phyloP scores from a whole-genome alignment of 2,888 invertebrate species.

The Drosophila kambysellisi region DNA sequence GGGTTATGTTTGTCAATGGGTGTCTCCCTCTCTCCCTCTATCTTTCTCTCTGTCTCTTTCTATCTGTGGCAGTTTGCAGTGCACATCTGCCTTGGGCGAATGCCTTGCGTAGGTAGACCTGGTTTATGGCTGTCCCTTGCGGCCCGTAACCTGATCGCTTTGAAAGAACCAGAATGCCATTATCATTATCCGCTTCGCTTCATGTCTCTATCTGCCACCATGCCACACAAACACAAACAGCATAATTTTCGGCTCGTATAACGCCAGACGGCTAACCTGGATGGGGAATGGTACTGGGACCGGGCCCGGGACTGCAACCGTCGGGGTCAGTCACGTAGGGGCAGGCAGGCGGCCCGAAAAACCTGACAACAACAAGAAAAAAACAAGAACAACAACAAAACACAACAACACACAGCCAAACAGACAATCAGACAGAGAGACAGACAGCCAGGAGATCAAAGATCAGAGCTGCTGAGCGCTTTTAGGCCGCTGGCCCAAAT shows the following conservation, averaged over 20 bases:
- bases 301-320: neutral
- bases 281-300: slow-evolving; percentile 1
- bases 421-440: slow-evolving; percentile 25
- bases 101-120: slow-evolving; percentile 64
- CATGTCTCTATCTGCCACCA: slow-evolving; percentile 75
- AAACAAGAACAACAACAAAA: neutral
- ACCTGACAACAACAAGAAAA: slow-evolving; percentile 27
- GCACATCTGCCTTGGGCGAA: slow-evolving; percentile 60
- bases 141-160: slow-evolving; percentile 74
- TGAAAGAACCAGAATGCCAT: slow-evolving; percentile 74
- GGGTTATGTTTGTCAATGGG: slow-evolving; percentile 50
- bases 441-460: slow-evolving; percentile 69
- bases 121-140: slow-evolving; percentile 39
- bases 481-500: slow-evolving; percentile 41
- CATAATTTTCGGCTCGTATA: slow-evolving; percentile 75
- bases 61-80: slow-evolving; percentile 9
- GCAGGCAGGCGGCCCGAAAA: slow-evolving; percentile 27
- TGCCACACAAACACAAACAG: slow-evolving; percentile 51
- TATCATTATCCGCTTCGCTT: slow-evolving; percentile 77
- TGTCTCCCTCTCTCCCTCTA: slow-evolving; percentile 9
- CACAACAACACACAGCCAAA: neutral
- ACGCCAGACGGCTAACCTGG: slow-evolving; percentile 52
- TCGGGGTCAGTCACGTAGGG: slow-evolving; percentile 74
- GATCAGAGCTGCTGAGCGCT: slow-evolving; percentile 66
- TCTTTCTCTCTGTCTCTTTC: neutral